A percentile compares a stretch with the other conserved stretches of the same genome.
phyloP scores from a whole-genome alignment of 2,113 vertebrate species.

The Caracal caracal region DNA sequence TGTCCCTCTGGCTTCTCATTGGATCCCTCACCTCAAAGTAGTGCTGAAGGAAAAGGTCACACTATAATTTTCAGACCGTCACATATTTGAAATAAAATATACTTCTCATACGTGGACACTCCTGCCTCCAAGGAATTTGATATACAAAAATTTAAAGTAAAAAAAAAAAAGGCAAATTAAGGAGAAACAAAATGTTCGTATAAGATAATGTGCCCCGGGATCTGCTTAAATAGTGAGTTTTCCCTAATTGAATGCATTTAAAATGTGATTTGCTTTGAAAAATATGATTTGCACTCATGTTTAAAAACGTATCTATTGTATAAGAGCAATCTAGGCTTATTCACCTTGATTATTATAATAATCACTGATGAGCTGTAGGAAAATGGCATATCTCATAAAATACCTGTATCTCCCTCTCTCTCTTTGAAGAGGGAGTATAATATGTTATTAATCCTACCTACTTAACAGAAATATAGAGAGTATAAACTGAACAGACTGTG shows the following conservation, averaged over 20 bases:
- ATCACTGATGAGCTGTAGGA: slow-evolving; percentile 19
- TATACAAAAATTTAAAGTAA: not conserved
- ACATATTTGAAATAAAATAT: not conserved
- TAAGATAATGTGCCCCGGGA: not conserved
- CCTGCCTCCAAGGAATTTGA: not conserved
- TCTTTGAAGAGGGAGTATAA: not conserved
- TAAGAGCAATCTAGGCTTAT: slow-evolving; percentile 50
- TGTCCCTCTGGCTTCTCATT: not conserved
- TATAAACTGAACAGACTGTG: not conserved
- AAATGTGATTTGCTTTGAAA: slow-evolving; percentile 62
- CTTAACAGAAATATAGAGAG: slow-evolving; percentile 27
- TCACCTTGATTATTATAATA: slow-evolving; percentile 66
- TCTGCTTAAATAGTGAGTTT: slow-evolving; percentile 8
- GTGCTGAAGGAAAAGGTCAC: not conserved
- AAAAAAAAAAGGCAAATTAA: not conserved
- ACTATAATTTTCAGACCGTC: not conserved
- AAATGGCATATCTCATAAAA: slow-evolving; percentile 47
- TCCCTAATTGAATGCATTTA: slow-evolving; percentile 51
- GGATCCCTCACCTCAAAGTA: not conserved
- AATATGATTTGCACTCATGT: slow-evolving; percentile 24
- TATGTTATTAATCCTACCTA: slow-evolving; percentile 43
- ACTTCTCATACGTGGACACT: not conserved
- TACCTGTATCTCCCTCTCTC: not conserved
- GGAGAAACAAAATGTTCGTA: slow-evolving; percentile 19
- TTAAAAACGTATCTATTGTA: slow-evolving; percentile 47